Percentiles rank a stretch among this genome's conserved stretches.
Conservation (phyloP, 2,888 invertebrate species). For the Parapristionchus giblindavisi region DNA sequence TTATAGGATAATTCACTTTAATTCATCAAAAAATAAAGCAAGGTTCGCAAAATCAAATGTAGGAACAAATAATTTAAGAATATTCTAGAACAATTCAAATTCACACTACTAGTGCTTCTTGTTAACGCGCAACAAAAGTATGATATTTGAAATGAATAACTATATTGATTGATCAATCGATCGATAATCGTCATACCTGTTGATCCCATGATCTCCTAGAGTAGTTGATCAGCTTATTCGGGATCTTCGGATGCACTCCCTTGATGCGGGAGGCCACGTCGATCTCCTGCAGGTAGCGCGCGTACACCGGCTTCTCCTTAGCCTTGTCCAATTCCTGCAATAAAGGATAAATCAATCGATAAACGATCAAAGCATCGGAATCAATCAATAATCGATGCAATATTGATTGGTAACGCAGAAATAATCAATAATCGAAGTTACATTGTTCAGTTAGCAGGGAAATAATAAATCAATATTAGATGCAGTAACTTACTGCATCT, state of each 20-base stretch:
- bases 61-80: too few relatives aligned
- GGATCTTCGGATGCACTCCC: slow-evolving; percentile 82
- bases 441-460: neutral
- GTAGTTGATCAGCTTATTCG: slow-evolving; percentile 86
- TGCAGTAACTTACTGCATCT: neutral
- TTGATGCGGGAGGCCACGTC: slow-evolving; percentile 49
- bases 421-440: neutral
- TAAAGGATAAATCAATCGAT: too few relatives aligned
- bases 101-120: too few relatives aligned
- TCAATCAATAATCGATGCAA: neutral
- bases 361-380: too few relatives aligned
- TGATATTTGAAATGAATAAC: too few relatives aligned
- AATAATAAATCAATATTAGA: neutral
- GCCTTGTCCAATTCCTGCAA: slow-evolving; percentile 63
- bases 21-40: too few relatives aligned
- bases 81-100: too few relatives aligned
- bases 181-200: slow-evolving; percentile 74
- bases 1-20: too few relatives aligned
- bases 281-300: slow-evolving; percentile 47
- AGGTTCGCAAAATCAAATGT: too few relatives aligned
- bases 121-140: too few relatives aligned
- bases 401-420: neutral
- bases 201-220: slow-evolving; percentile 93
- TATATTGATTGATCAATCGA: too few relatives aligned
- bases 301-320: slow-evolving; percentile 64